phyloP scores from a whole-genome alignment of 1,140 invertebrate genomes.

The Drosophila quadrilineata region DNA sequence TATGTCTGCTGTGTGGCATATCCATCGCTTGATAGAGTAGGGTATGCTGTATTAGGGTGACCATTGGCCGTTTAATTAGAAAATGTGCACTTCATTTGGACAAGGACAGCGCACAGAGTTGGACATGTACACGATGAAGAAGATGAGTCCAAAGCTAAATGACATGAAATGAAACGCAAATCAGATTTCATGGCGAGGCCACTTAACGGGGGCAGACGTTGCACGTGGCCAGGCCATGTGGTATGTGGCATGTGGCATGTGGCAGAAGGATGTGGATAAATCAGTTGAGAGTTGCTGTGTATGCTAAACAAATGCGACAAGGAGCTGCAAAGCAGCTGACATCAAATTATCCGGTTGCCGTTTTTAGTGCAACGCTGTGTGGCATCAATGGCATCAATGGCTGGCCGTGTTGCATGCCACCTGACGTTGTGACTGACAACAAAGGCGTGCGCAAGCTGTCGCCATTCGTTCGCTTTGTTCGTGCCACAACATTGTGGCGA shows the following conservation, averaged over 20 bases:
- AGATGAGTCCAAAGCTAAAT: background rate
- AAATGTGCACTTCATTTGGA: constrained; percentile 17
- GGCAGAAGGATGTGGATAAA: background rate
- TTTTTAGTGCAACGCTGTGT: constrained; percentile 18
- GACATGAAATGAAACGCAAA: constrained; percentile 19
- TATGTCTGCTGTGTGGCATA: no score
- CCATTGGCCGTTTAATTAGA: constrained; percentile 20
- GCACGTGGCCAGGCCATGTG: constrained; percentile 3
- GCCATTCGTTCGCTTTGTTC: background rate
- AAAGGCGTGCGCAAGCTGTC: constrained; percentile 14
- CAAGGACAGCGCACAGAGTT: no score
- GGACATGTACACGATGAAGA: background rate
- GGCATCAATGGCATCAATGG: constrained; percentile 27
- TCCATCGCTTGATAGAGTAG: background rate
- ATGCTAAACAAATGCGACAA: background rate
- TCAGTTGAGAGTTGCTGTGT: background rate
- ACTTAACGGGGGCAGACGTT: background rate
- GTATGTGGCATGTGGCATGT: constrained; percentile 9
- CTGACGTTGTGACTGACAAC: no score
- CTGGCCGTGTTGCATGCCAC: constrained; percentile 2
- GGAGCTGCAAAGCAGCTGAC: background rate
- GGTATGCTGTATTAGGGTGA: background rate
- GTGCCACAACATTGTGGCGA: constrained; percentile 7
- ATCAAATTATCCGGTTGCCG: constrained; percentile 39
- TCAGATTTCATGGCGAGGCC: constrained; percentile 13